Base-by-base conservation (phyloP, 23 tunicate genomes). In the Ascidia mentula region DNA sequence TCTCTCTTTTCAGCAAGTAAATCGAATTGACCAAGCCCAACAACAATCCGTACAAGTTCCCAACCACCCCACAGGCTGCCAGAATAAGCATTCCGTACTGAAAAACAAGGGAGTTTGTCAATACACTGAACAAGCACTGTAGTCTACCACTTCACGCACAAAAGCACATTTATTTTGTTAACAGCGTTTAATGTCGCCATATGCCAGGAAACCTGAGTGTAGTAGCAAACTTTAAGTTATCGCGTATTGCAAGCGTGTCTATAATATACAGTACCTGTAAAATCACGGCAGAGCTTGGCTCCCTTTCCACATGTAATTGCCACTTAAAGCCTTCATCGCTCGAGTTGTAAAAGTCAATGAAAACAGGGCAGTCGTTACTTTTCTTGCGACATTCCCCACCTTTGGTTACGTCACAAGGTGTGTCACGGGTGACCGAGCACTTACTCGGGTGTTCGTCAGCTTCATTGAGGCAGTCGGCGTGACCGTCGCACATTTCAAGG, bases 401-500 rank as follows among this genome's bases (percentile, higher is more conserved):
- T 26, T 28, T 28, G 4, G 22, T 9, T 53, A 36, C 78, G 46
- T 37, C 78, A 38, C 78, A 74, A 31, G 78, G 40, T 9, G 34
- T 36, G 34, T 37, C 34, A 36, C 78, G 78, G 28, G 22, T 38
- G 40, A 74, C 45, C 3, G 20, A 38, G 45, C 88, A 84, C 60
- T 31, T 32, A 17, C 33, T 24, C 39, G 76, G 73, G 31, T 36
- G 59, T 40, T 85, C 89, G 77, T 85, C 89, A 31, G 82, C 82
- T 45, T 82, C 79, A 72, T 85, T 85, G 42, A 17, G 42, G 32
- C 89, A 85, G 39, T 85, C 77, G 22, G 40, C 32, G 32, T 38
- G 36, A 1, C 89, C 89, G 79, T 85, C 89, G 78, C 89, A 85
- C 31, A 32, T 31, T 72, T 85, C 77, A 33, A 32, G 24, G 73